phyloP scores from a whole-genome alignment of 1,140 invertebrate genomes.

The Berghia stephanieae region DNA sequence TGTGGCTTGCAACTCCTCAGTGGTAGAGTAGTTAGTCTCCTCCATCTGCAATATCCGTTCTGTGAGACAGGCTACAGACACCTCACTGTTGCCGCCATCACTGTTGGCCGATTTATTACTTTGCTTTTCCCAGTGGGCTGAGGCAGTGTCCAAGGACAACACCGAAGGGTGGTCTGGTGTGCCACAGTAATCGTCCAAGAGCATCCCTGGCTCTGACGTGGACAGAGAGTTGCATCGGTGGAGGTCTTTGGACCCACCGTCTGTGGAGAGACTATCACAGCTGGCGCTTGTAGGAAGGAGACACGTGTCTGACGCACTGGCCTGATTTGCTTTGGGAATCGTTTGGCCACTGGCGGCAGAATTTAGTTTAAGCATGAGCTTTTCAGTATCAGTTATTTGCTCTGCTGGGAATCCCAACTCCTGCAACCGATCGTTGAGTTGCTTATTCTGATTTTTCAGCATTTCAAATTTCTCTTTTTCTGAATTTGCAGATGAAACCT shows the following conservation, averaged over 20 bases:
- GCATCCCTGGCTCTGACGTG: slow-evolving; percentile 71
- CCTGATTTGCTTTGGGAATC: slow-evolving; percentile 21
- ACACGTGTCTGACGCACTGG: slow-evolving; percentile 36
- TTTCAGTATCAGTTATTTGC: slow-evolving; percentile 63
- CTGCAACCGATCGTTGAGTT: slow-evolving; percentile 56
- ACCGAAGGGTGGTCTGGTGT: slow-evolving; percentile 55
- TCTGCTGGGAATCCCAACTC: slow-evolving; percentile 62
- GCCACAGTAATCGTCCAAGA: slow-evolving; percentile 52
- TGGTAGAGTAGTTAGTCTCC: slow-evolving; percentile 88
- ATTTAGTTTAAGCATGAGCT: slow-evolving; percentile 52
- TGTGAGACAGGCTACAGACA: slow-evolving; percentile 90
- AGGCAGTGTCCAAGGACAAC: slow-evolving; percentile 50
- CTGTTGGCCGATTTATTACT: slow-evolving; percentile 74
- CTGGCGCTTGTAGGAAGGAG: slow-evolving; percentile 49
- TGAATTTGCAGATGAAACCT: slow-evolving; percentile 34
- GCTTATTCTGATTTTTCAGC: slow-evolving; percentile 58
- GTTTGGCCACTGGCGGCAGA: slow-evolving; percentile 32
- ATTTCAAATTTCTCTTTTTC: slow-evolving; percentile 60
- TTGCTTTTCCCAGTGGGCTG: slow-evolving; percentile 84
- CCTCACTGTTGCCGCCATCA: slow-evolving; percentile 77
- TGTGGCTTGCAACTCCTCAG: slow-evolving; percentile 93
- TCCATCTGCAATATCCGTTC: slow-evolving; percentile 92
- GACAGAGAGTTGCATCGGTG: slow-evolving; percentile 50
- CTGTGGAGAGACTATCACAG: slow-evolving; percentile 57
- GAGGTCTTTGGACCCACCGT: slow-evolving; percentile 37